A percentile compares a stretch with the other conserved stretches of the same genome.
Conservation (phyloP, 2,113 vertebrate species). For the Python bivittatus region DNA sequence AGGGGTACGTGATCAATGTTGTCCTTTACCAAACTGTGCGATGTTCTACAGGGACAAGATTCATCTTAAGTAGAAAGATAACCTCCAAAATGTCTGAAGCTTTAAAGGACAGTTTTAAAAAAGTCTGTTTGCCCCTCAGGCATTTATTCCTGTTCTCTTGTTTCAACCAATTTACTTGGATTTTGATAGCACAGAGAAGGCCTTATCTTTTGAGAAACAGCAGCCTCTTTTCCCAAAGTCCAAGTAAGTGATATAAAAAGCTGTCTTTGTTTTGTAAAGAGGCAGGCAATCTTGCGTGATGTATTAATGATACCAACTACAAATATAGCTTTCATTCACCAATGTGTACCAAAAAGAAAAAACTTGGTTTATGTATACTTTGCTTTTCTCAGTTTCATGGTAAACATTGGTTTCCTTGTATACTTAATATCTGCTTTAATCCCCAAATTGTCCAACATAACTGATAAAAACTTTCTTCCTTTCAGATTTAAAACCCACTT, state of each 20-base stretch:
- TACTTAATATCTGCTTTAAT: neutral
- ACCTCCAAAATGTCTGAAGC: neutral
- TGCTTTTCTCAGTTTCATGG: neutral
- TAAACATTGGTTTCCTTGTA: neutral
- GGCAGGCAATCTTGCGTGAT: neutral
- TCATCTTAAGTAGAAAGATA: constrained; percentile 14
- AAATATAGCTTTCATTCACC: neutral
- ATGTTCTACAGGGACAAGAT: constrained; percentile 7
- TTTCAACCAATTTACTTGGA: neutral
- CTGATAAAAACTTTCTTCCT: neutral
- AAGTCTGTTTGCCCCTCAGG: constrained; percentile 1
- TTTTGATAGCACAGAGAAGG: neutral
- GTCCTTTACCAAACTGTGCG: constrained; percentile 25
- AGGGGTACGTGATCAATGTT: constrained; percentile 1
- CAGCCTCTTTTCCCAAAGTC: neutral
- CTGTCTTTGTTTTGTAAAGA: neutral
- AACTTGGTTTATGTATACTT: constrained; percentile 10
- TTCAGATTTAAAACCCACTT: neutral
- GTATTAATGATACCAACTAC: neutral
- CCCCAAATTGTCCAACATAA: neutral
- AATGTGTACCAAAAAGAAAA: neutral
- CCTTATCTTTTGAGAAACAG: neutral
- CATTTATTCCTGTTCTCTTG: constrained; percentile 7
- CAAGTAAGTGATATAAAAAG: constrained; percentile 21
- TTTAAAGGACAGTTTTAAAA: constrained; percentile 16